phyloP scores from a whole-genome alignment of 2,888 invertebrate species.

The Drosophila neonasuta region DNA sequence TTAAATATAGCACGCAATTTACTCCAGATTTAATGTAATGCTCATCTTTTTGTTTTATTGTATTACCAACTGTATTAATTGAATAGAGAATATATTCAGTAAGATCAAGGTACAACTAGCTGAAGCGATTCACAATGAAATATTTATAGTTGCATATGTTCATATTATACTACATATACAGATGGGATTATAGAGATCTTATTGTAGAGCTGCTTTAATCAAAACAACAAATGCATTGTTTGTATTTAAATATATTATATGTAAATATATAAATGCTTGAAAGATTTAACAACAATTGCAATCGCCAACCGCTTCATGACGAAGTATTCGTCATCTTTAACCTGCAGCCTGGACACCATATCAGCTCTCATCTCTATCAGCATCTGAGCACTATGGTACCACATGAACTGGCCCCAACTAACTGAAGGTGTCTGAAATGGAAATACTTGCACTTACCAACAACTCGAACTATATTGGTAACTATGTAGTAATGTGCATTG shows the following conservation, averaged over 20 bases:
- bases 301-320: conserved; percentile 46
- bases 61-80: conserved; percentile 20
- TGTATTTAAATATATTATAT: conserved; percentile 17
- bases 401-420: neutral
- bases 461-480: conserved; percentile 1
- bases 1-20: conserved; percentile 67
- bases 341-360: conserved; percentile 34
- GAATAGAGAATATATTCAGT: conserved; percentile 50
- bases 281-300: conserved; percentile 34
- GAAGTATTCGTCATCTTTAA: conserved; percentile 49
- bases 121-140: conserved; percentile 51
- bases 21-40: conserved; percentile 54
- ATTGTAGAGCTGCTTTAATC: conserved; percentile 36
- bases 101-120: conserved; percentile 70
- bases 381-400: conserved; percentile 3
- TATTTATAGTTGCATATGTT: conserved; percentile 8
- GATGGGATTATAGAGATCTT: conserved; percentile 31
- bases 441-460: neutral
- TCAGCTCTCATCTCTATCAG: conserved; percentile 30
- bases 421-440: conserved; percentile 8
- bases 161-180: conserved; percentile 13
- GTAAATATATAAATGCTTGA: conserved; percentile 3
- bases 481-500: conserved; percentile 19
- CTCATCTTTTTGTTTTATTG: neutral
- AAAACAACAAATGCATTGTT: conserved; percentile 72